A percentile compares a stretch with the other conserved stretches of the same genome.
Conservation (phyloP, 2,113 vertebrate genomes). For the Piprites chloris region DNA sequence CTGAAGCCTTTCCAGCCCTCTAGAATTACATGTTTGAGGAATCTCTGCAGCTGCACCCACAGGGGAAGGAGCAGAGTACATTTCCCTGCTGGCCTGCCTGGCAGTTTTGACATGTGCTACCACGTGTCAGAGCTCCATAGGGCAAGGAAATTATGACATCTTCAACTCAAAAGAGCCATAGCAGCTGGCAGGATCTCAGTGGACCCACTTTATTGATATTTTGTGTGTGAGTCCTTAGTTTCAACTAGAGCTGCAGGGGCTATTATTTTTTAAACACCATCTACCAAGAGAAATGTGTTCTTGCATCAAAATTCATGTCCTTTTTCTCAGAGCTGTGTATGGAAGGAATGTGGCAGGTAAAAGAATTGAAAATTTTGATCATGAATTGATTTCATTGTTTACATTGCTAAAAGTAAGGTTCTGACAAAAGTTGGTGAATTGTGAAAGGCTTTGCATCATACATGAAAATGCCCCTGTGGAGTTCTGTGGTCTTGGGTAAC, state of each 20-base stretch:
- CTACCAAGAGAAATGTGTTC: neutral
- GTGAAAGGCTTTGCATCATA: neutral
- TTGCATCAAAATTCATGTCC: neutral
- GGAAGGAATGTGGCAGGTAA: neutral
- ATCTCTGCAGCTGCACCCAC: neutral
- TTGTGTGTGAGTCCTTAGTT: neutral
- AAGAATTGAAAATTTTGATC: neutral
- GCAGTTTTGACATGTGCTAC: neutral
- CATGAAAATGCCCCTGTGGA: neutral
- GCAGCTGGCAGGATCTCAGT: neutral
- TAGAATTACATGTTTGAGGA: neutral
- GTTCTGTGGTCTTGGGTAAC: neutral
- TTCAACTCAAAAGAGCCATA: neutral
- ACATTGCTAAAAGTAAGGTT: neutral
- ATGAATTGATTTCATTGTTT: neutral
- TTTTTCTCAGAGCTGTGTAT: neutral
- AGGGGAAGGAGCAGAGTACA: neutral
- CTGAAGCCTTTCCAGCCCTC: neutral
- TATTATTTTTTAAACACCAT: neutral
- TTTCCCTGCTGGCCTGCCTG: neutral
- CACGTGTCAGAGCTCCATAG: neutral
- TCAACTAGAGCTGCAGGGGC: neutral
- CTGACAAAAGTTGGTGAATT: neutral
- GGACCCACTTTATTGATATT: fast-evolving
- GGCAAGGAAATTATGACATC: neutral